Evolutionary conservation across 30 jellyfish, hydroid and myxozoan species (phyloP), one percentile per base, ranked within the genome.

Genomic region (Hydractinia echinata): DNA sequence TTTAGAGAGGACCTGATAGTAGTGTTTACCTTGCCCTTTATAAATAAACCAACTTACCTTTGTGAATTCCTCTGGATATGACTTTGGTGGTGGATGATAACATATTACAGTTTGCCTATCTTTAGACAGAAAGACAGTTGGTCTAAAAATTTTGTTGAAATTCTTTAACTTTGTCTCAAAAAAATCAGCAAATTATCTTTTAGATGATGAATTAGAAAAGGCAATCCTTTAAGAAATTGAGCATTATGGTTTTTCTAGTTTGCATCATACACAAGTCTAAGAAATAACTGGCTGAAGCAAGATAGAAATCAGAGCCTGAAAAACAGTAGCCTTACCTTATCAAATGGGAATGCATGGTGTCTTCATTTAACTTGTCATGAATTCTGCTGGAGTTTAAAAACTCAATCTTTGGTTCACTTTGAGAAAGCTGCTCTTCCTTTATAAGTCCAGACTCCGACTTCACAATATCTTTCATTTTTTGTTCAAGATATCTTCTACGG

Each of bases 81-180:
- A 77, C 16, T 53, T 67, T 66, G 96, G 91, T 76, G 79, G 85
- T 9, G 96, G 96, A 69, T 87, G 96, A 76, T 87, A 87, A 56
- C 96, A 87, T 21, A 87, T 72, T n/a, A 87, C 53, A 9, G 86
- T 81, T 14, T 44, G 50, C 55, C 61, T 79, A 68, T 87, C 96
- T 87, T 68, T 87, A 49, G 96, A 87, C 10, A 87, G 53, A 70
- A 87, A 81, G n/a, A 87, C 85, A 49, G 85, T 85, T 21, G 96
- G 92, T 67, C 85, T 79, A 19, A 58, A 58, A 58, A 58, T 16
- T 16, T n/a, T n/a, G n/a, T n/a, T n/a, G n/a, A n/a, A n/a, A n/a
- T n/a, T n/a, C n/a, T n/a, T n/a, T n/a, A n/a, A n/a, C n/a, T n/a
- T n/a, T n/a, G n/a, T n/a, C n/a, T n/a, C n/a, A n/a, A n/a, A n/a